phyloP scores from a whole-genome alignment of 2,888 invertebrate species.

The Ochropacha duplaris region DNA sequence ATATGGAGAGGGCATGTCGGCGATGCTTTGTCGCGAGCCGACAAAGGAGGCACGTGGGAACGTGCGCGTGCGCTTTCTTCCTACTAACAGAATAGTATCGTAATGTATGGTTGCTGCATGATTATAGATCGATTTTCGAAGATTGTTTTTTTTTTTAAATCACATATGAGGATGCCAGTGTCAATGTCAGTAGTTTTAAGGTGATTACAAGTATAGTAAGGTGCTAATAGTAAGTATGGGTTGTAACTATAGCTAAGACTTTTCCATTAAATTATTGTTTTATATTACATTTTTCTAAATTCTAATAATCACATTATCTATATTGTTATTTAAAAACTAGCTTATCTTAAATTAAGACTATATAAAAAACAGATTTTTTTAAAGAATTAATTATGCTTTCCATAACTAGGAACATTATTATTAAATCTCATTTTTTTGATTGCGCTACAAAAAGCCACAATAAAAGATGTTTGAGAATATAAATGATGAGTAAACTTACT shows the following conservation, averaged over 20 bases:
- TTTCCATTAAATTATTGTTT: too few species aligned
- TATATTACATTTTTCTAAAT: too few species aligned
- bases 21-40: slow-evolving; percentile 75
- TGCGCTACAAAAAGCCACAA: slow-evolving; percentile 11
- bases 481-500: slow-evolving; percentile 17
- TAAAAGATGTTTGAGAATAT: slow-evolving; percentile 12
- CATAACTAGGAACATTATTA: too few species aligned
- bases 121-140: slow-evolving; percentile 61
- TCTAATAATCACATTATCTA: too few species aligned
- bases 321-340: too few species aligned
- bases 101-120: slow-evolving; percentile 67
- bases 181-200: neutral
- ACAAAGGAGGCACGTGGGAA: slow-evolving; percentile 80
- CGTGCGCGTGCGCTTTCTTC: slow-evolving; percentile 71
- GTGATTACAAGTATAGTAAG: too few species aligned
- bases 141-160: slow-evolving; percentile 36
- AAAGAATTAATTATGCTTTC: too few species aligned
- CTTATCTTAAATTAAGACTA: too few species aligned
- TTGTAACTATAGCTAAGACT: too few species aligned
- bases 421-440: slow-evolving; percentile 7
- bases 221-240: too few species aligned
- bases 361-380: too few species aligned
- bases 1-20: slow-evolving; percentile 65
- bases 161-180: neutral
- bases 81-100: slow-evolving; percentile 53